phyloP scores from a whole-genome alignment of 1,140 invertebrate species.

The Pteromalus puparum region DNA sequence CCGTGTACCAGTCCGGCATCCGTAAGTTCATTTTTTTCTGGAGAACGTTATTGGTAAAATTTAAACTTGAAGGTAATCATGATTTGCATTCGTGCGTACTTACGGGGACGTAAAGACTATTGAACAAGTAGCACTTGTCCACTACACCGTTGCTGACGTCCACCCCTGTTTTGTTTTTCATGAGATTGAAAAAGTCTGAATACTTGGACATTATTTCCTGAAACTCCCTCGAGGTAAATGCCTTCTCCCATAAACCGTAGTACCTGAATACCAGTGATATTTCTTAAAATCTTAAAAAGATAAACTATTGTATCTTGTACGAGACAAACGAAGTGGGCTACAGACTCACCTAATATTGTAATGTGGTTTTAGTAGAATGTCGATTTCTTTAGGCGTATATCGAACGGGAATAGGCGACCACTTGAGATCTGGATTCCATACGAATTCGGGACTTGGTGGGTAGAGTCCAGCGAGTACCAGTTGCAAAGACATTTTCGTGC shows the following conservation, averaged over 20 bases:
- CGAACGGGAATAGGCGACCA: constrained; percentile 60
- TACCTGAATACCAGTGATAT: neutral
- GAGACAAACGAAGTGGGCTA: neutral
- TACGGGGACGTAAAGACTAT: neutral
- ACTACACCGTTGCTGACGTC: neutral
- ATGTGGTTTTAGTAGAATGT: neutral
- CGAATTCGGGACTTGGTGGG: constrained; percentile 48
- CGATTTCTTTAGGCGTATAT: neutral
- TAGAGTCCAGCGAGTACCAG: constrained; percentile 75
- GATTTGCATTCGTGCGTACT: neutral
- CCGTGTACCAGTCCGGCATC: constrained; percentile 18
- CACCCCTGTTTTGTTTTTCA: neutral
- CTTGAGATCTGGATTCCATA: constrained; percentile 57
- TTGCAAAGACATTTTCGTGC: constrained; percentile 78
- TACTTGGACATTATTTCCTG: neutral
- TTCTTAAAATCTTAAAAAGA: neutral
- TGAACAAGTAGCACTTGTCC: neutral
- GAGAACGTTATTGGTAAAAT: neutral
- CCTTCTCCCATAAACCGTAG: neutral
- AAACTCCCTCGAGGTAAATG: neutral
- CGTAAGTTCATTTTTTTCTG: neutral
- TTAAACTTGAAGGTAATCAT: neutral
- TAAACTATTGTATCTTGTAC: neutral
- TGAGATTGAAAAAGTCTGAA: constrained; percentile 7
- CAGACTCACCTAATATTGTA: neutral